These are phyloP conservation scores for Mastomys natalensis DNA, from an alignment of 2,113 vertebrate genomes.

Conservation along the genomic window DNA sequence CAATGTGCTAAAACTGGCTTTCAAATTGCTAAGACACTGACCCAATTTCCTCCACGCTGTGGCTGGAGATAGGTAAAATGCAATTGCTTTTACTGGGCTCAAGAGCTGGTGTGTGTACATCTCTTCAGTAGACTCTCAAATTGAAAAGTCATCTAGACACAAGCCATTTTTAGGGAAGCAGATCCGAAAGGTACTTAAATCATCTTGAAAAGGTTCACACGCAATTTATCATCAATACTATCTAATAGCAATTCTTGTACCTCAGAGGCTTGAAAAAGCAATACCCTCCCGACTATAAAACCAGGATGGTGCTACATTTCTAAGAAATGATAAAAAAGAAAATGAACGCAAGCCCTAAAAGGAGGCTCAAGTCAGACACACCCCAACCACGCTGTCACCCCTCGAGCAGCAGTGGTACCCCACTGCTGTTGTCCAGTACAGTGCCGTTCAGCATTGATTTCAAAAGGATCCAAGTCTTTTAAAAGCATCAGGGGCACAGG, in stretches of 20 bases:
- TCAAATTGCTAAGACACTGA: conserved; percentile 85
- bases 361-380: conserved; percentile 41
- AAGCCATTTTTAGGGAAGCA: conserved; percentile 74
- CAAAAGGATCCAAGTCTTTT: conserved; percentile 50
- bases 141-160: conserved; percentile 44
- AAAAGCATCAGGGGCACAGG: neutral
- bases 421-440: neutral
- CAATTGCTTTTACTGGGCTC: conserved; percentile 2
- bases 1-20: conserved; percentile 76
- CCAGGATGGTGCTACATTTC: neutral
- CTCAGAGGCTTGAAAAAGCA: conserved; percentile 64
- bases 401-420: neutral
- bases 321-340: conserved; percentile 14
- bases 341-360: conserved; percentile 35
- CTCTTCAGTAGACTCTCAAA: conserved; percentile 33
- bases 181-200: conserved; percentile 49
- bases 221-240: conserved; percentile 1
- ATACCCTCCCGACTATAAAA: conserved; percentile 10
- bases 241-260: conserved; percentile 55
- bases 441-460: neutral
- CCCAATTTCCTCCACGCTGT: conserved; percentile 49
- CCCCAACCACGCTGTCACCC: neutral
- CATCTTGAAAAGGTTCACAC: conserved; percentile 46
- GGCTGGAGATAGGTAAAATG: neutral
- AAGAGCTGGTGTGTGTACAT: neutral